phyloP scores from a whole-genome alignment of 2,113 vertebrate species.

The Herpetotheres cachinnans region DNA sequence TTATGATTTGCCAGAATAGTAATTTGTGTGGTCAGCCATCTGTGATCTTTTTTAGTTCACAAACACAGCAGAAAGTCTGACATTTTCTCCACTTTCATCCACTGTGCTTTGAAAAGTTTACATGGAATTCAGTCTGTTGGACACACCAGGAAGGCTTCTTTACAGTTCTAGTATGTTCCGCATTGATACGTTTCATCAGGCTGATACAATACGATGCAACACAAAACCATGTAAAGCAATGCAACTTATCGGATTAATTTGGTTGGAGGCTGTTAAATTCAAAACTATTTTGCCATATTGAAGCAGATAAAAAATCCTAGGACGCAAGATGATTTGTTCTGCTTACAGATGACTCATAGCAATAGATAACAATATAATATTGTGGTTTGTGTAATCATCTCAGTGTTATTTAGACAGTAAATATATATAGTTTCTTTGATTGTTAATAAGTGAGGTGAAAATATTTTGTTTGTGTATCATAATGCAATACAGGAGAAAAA shows the following conservation, averaged over 20 bases:
- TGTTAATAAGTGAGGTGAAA: not conserved
- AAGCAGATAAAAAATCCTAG: not conserved
- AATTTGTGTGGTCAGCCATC: not conserved
- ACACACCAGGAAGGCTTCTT: not conserved
- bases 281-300: not conserved
- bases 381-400: not conserved
- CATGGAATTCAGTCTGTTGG: not conserved
- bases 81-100: not conserved
- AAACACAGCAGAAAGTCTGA: not conserved
- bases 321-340: not conserved
- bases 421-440: not conserved
- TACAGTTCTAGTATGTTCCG: not conserved
- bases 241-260: not conserved
- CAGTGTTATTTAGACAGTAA: not conserved
- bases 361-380: not conserved
- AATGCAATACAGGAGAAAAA: not conserved
- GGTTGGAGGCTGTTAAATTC: not conserved
- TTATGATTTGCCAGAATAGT: not conserved
- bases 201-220: not conserved
- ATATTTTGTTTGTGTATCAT: not conserved
- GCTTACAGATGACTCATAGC: not conserved
- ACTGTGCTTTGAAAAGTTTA: not conserved
- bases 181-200: not conserved
- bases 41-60: not conserved
- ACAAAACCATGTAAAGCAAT: not conserved